Base-by-base conservation (phyloP, 2,888 invertebrate genomes). In the Cataglyphis cursor region DNA sequence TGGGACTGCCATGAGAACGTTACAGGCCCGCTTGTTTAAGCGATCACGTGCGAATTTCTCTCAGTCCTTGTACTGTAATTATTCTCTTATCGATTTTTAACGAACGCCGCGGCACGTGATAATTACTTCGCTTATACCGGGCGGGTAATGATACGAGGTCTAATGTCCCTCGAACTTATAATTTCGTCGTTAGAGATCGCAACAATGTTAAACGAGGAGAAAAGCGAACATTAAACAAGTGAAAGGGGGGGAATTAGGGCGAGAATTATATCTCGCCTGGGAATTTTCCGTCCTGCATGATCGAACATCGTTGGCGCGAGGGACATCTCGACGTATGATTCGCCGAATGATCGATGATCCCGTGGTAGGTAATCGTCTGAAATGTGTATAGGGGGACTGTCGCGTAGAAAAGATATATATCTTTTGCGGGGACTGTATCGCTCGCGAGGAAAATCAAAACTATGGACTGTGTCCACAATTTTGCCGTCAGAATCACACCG, bases 1-100 rank as follows among this genome's bases (percentile, higher is more conserved):
- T 24, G 21, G 31, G 31, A 1, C n/a, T 35, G 41, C 70, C 21
- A 15, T n/a, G 18, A n/a, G 24, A 48, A 48, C 48, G 0, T 44
- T 48, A 48, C 18, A 12, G 24, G 38, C 41, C 21, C 21, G 41
- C 9, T 72, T 78, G 18, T 31, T 21, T 57, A 57, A 78, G 41
- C 31, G 57, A 31, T 41, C 44, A 18, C 10, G 41, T 44, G 72
- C 59, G n/a, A 59, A 78, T 78, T 78, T 59, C n/a, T 48, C 44
- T 48, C 31, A 38, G 5, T 15, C 18, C 8, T n/a, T 3, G 21
- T 5, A 8, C 38, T 78, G 44, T 78, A 72, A 78, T 70, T 78
- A 72, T 44, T 44, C 72, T 21, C n/a, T 78, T 78, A 78, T 78
- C 72, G 44, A 21, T 24, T 78, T 78, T 78, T 72, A 44, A 59